These are phyloP conservation scores for Ischnura elegans DNA, from an alignment of 2,888 invertebrate species.

Conservation along the genomic window DNA sequence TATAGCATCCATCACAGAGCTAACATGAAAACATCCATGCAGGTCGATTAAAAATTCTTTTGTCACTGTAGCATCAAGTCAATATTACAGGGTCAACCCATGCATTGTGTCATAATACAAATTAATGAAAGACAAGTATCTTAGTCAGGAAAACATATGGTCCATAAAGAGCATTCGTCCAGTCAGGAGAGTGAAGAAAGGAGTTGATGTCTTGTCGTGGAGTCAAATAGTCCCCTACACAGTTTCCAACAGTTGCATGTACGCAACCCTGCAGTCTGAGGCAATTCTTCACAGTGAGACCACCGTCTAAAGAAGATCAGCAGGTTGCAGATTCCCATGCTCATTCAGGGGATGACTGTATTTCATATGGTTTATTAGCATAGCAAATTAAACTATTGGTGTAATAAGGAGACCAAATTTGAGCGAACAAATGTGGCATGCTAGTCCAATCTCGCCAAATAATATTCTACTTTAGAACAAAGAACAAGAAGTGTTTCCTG, in stretches of 20 bases:
- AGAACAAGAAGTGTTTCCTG: neutral
- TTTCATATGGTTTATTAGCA: neutral
- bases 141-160: neutral
- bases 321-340: neutral
- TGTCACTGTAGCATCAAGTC: neutral
- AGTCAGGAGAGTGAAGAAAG: neutral
- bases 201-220: neutral
- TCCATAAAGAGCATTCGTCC: neutral
- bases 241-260: neutral
- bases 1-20: neutral
- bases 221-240: neutral
- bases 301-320: neutral
- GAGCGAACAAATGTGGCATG: neutral
- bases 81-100: neutral
- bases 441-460: neutral
- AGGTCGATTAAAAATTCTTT: neutral
- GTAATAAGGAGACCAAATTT: neutral
- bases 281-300: neutral
- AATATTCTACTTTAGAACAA: neutral
- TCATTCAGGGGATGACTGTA: slow-evolving; percentile 20
- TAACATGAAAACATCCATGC: neutral
- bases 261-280: neutral
- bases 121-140: neutral
- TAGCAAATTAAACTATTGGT: neutral
- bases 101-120: neutral